Evolutionary conservation across 35 echinoderm and acorn worm genomes (phyloP), one percentile per base, ranked within the genome.

Genomic region (Ptychodera flava): DNA sequence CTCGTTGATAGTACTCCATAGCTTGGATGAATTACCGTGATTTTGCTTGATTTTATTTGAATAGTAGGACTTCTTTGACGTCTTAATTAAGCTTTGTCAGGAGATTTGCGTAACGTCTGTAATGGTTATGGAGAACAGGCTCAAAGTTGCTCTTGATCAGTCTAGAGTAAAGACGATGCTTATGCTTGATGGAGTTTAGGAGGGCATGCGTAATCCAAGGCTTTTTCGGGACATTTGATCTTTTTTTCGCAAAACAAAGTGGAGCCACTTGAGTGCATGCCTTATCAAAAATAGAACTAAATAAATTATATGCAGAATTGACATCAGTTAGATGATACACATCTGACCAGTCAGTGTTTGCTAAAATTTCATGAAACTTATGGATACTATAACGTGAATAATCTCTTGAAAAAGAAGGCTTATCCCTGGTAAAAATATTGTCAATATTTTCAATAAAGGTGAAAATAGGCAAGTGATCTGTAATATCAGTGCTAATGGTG

Each of bases 1-100:
- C 6, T 29, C 31, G 34, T 82, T 82, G 1, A 82, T 82, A 82
- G 80, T 82, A 33, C 34, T 31, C 32, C 80, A 82, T 82, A 34
- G 31, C 32, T 82, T 82, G 16, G 31, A 2, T 82, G 34, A 32
- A 33, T 82, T 33, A 27, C 27, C 1, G 2, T 30, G 2, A 33
- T 30, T 33, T 32, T 33, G 34, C 1, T 30, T 33, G 27, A 82
- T 33, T 33, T 0, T 32, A 32, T 82, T 34, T 33, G 31, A 33
- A 34, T 82, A 82, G 34, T 82, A 34, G 31, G 31, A 33, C 34
- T 82, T 82, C 34, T 34, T 16, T 33, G 32, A 82, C 1, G 22
- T 82, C 34, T 27, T 82, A 27, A 82, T n/a, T 10, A 33, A 32
- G 16, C 2, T 30, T 82, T 2, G 80, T 82, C 34, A 32, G 34